Base-by-base conservation (phyloP, 2,888 invertebrate species). In the Automeris io region DNA sequence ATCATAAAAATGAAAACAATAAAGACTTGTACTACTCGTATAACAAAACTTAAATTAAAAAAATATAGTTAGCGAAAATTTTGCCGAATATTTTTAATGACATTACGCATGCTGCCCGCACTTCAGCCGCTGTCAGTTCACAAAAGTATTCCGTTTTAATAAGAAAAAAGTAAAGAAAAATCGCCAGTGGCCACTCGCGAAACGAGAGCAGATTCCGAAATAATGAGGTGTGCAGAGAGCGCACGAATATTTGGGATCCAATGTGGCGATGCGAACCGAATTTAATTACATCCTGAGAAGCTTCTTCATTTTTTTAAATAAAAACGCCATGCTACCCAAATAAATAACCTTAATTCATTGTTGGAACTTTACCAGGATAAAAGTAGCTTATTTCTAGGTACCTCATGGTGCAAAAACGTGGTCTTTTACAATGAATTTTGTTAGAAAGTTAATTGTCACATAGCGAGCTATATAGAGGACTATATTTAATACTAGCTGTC, bases 161-260 rank as follows among this genome's bases (percentile, higher is more conserved):
- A 34, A 34, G 18, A 37, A 45, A 53, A 56, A 39, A 48, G 47
- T 19, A 19, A 47, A 54, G 50, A 46, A 48, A 56, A 57, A 40
- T 5, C 11, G 22, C 32, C 25, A 22, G 24, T 40, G 33, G 39
- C 34, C 16, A 16, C 26, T 65, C 53, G 60, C 61, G 49, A 70
- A 77, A 81, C 67, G 62, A 76, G 79, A 79, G 72, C 77, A 72
- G 61, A 78, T 79, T 70, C 73, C 76, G 52, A 61, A 66, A 71
- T 81, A 81, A 81, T 76, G 76, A 81, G 74, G 63, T 65, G 63
- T 65, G 64, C 59, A 47, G 60, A 57, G 64, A 63, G 68, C 63
- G 66, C 61, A 56, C 64, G 57, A 61, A 58, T 60, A 55, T 56
- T 50, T 50, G 41, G 57, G 46, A 54, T 51, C 52, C 49, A 42